Percentiles rank a stretch among this genome's conserved stretches.
Evolutionary conservation across 2,888 invertebrate genomes (phyloP).

Genomic region (Bhutanitis thaidina): DNA sequence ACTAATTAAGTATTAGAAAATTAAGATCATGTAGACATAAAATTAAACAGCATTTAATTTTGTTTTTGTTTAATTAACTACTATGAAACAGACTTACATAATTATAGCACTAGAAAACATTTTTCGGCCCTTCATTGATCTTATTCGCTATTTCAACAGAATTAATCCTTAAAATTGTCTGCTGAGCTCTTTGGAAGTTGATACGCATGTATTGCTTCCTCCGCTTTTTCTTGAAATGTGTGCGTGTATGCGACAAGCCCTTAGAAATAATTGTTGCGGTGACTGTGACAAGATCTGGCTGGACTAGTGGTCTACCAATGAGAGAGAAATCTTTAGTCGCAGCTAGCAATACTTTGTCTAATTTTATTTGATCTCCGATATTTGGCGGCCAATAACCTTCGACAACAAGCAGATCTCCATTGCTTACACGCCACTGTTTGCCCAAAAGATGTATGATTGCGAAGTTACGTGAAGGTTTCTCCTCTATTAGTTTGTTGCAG

Average conservation of each 20-base stretch:
- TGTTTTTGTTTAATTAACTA: neutral
- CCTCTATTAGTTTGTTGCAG: slow-evolving; percentile 82
- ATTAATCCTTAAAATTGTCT: slow-evolving; percentile 89
- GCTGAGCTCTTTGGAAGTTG: slow-evolving; percentile 84
- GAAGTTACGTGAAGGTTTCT: slow-evolving; percentile 83
- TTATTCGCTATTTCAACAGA: slow-evolving; percentile 81
- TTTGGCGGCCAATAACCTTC: slow-evolving; percentile 92
- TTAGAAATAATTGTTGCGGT: slow-evolving; percentile 92
- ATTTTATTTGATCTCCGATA: slow-evolving; percentile 86
- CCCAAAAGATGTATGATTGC: slow-evolving; percentile 90
- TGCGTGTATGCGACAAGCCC: slow-evolving; percentile 88
- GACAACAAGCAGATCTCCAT: slow-evolving; percentile 90
- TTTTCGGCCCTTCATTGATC: slow-evolving; percentile 69
- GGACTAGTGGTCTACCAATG: slow-evolving; percentile 88
- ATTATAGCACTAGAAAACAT: slow-evolving; percentile 42
- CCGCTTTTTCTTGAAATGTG: slow-evolving; percentile 86
- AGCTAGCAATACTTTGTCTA: slow-evolving; percentile 91
- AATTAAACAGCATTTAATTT: neutral
- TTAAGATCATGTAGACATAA: too few species aligned
- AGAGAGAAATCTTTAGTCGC: slow-evolving; percentile 90
- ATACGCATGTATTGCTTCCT: slow-evolving; percentile 89
- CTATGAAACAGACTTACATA: neutral
- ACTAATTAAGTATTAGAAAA: too few species aligned
- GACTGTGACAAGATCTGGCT: slow-evolving; percentile 85
- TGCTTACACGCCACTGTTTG: slow-evolving; percentile 91